Evolutionary conservation across 2,888 invertebrate genomes (phyloP).

Genomic region (Andrena trimmerana): DNA sequence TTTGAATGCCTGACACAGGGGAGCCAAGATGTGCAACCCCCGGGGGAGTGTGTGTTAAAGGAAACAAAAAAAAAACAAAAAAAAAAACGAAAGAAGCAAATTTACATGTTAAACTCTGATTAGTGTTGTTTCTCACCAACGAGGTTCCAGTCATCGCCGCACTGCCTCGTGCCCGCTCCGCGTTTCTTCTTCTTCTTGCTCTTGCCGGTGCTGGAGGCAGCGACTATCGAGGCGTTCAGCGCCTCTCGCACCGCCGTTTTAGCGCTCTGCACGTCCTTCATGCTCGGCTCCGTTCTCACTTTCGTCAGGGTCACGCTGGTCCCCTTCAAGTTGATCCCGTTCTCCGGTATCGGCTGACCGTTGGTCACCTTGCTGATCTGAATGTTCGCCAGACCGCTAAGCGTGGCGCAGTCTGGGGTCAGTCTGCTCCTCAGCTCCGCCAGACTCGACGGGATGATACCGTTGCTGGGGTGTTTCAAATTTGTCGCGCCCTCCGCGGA

Average conservation of each 20-base stretch:
- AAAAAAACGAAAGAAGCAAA: conserved; percentile 73
- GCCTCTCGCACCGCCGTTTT: conserved; percentile 74
- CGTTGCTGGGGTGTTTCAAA: conserved; percentile 74
- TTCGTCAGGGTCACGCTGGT: conserved; percentile 84
- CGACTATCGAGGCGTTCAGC: conserved; percentile 73
- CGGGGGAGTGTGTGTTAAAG: conserved; percentile 60
- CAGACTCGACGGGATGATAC: conserved; percentile 78
- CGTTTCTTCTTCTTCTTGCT: conserved; percentile 84
- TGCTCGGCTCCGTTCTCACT: conserved; percentile 72
- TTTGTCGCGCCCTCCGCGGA: conserved; percentile 55
- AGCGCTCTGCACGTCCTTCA: conserved; percentile 64
- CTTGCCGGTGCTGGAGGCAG: conserved; percentile 68
- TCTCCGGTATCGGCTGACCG: conserved; percentile 83
- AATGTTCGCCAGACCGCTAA: conserved; percentile 82
- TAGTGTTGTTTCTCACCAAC: conserved; percentile 84
- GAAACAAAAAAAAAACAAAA: conserved; percentile 54
- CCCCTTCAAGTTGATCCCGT: conserved; percentile 82
- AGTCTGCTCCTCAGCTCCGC: conserved; percentile 79
- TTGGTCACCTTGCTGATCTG: conserved; percentile 84
- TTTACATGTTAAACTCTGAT: conserved; percentile 77
- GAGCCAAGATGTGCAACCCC: conserved; percentile 50
- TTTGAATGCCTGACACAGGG: conserved; percentile 4
- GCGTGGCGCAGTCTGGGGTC: conserved; percentile 77
- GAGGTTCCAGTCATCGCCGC: conserved; percentile 85
- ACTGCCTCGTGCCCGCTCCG: conserved; percentile 80